Conservation (phyloP, 1,140 invertebrate species). For the Diabrotica virgifera region DNA sequence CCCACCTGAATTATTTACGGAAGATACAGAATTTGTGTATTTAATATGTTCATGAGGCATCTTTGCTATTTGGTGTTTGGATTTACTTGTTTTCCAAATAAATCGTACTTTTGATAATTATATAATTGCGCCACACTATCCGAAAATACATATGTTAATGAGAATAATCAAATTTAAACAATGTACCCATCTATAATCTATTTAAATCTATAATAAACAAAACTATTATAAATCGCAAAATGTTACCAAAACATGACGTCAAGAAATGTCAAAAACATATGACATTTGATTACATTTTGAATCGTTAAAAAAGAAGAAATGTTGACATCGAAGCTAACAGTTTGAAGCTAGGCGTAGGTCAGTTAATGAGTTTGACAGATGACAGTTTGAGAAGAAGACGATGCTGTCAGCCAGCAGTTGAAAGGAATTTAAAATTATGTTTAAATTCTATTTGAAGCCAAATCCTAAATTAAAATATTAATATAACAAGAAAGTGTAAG, state of each 20-base stretch:
- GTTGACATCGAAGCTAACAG: too few species aligned
- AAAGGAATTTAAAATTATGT: not conserved
- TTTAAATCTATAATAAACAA: not conserved
- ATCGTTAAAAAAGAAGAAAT: too few species aligned
- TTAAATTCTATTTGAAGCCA: too few species aligned
- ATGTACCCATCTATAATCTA: not conserved
- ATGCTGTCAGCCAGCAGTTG: not conserved
- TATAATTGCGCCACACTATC: too few species aligned
- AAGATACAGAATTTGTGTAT: not conserved
- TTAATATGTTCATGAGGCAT: constrained; percentile 11
- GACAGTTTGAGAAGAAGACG: not conserved
- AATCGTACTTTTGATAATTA: not conserved
- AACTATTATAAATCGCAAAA: not conserved
- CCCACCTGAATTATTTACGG: constrained; percentile 4
- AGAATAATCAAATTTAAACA: not conserved
- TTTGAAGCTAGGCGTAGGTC: too few species aligned
- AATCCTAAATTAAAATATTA: too few species aligned
- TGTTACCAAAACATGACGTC: not conserved
- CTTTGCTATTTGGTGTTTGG: not conserved
- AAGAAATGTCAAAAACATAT: not conserved
- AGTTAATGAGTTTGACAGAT: too few species aligned
- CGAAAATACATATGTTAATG: not conserved
- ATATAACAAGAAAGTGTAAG: too few species aligned
- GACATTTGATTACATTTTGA: too few species aligned
- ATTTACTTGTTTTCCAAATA: not conserved